Evolutionary conservation across 2,888 invertebrate species (phyloP).

Genomic region (Cantharis rufa): DNA sequence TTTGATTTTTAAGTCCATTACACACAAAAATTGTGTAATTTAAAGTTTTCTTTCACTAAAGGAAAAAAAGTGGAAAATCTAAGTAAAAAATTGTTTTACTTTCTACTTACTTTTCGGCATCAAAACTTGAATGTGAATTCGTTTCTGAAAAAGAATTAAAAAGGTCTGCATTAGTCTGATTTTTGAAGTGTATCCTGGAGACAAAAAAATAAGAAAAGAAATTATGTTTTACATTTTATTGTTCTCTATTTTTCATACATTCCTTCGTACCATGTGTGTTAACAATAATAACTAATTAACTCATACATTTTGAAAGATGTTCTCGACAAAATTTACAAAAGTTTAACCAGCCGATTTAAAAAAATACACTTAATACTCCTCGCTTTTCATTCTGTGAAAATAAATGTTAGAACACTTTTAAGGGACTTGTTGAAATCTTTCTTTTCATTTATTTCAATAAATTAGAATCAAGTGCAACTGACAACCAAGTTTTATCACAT

Average conservation of each 20-base stretch:
- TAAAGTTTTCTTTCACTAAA: too few relatives aligned
- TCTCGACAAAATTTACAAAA: neutral
- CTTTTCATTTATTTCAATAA: neutral
- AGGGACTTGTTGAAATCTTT: neutral
- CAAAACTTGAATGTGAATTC: too few relatives aligned
- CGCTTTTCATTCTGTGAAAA: neutral
- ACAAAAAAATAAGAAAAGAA: neutral
- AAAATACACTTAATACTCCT: neutral
- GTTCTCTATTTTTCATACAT: slow-evolving; percentile 28
- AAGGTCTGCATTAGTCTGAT: too few relatives aligned
- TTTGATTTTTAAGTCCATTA: neutral
- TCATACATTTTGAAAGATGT: neutral
- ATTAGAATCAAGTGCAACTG: neutral
- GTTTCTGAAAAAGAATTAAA: too few relatives aligned
- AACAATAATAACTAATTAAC: slow-evolving; percentile 11
- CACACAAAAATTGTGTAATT: too few relatives aligned
- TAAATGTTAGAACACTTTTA: neutral
- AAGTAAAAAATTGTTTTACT: too few relatives aligned
- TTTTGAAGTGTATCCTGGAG: neutral
- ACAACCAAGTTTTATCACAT: slow-evolving; percentile 3
- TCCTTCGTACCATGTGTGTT: slow-evolving; percentile 26
- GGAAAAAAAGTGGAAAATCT: too few relatives aligned
- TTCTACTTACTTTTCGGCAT: too few relatives aligned
- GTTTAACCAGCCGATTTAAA: neutral
- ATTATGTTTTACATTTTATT: slow-evolving; percentile 23